Base-by-base conservation (phyloP, 2,888 invertebrate genomes). In the Empis stercorea region DNA sequence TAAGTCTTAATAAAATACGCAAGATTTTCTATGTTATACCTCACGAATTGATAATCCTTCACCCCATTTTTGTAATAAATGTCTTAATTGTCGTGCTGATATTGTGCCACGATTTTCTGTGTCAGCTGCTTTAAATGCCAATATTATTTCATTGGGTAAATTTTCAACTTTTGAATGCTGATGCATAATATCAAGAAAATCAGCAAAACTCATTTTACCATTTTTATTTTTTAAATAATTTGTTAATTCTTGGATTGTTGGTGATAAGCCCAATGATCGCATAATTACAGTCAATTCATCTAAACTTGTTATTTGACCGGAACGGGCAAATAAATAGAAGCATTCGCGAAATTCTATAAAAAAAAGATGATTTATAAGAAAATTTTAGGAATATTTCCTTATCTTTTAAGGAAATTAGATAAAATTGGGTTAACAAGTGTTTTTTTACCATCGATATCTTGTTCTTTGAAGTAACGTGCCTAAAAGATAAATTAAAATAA, bases 131-230 rank as follows among this genome's bases (percentile, higher is more conserved):
- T 79, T 80, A 67, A 96, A 95, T 0, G 94, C 95, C 44, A 87
- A 85, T 44, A 92, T 81, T 1, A 79, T 77, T 73, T 79, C 66
- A 7, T 84, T 83, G 32, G 80, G 74, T 0, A 69, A 50, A 55
- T 66, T 66, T 48, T 70, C 69, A 10, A 68, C 66, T 62, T 73
- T 74, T 27, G 84, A 87, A 65, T 95, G 94, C 47, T 86, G 80
- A 63, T 95, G 92, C 88, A 95, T 91, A 2, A 94, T 87, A 62
- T 95, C 93, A 42, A 96, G 68, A 62, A 96, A 95, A 60, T 94
- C 93, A 0, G 95, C 92, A 67, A 96, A 96, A 0, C 86, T 84
- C 86, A 93, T 88, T 70, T 87, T 88, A 0, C 92, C 91, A 55
- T 83, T 86, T 76, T 76, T 62, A 48, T 81, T 81, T 62, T 82